Conservation (phyloP, 2,113 vertebrate species). For the Cyprinodon brontotheroides region DNA sequence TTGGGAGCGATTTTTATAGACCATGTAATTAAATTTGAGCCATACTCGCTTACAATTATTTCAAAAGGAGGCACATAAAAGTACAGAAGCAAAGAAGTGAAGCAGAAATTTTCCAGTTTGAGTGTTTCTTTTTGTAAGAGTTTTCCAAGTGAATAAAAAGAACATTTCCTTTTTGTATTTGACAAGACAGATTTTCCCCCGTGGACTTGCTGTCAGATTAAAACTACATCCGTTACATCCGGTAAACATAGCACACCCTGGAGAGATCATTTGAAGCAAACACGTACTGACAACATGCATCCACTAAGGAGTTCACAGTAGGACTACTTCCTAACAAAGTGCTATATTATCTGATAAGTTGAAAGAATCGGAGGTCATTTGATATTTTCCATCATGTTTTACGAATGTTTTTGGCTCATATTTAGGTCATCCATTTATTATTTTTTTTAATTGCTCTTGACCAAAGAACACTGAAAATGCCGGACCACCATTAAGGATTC, state of each 20-base stretch:
- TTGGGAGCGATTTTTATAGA: no score
- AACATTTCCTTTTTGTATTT: slow-evolving; percentile 13
- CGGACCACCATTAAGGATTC: no score
- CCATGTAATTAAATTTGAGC: no score
- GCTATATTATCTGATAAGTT: slow-evolving; percentile 31
- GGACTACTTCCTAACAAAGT: slow-evolving; percentile 31
- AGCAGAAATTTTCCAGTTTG: slow-evolving; percentile 6
- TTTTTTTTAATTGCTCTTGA: no score
- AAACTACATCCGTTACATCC: slow-evolving; percentile 29
- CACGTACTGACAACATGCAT: neutral
- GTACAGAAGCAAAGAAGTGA: neutral
- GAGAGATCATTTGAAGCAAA: slow-evolving; percentile 45
- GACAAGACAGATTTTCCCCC: slow-evolving; percentile 28
- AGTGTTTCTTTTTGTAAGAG: slow-evolving; percentile 11
- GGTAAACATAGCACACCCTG: neutral
- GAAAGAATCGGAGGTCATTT: neutral
- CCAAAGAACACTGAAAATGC: no score
- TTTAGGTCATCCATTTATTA: neutral
- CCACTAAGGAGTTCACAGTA: slow-evolving; percentile 34
- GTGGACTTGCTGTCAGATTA: slow-evolving; percentile 50
- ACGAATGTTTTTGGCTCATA: neutral
- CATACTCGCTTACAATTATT: neutral
- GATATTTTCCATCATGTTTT: neutral
- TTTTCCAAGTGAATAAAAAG: slow-evolving; percentile 42
- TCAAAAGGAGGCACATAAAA: slow-evolving; percentile 9